Evolutionary conservation across 2,113 vertebrate species (phyloP).

Genomic region (Thomomys bottae): DNA sequence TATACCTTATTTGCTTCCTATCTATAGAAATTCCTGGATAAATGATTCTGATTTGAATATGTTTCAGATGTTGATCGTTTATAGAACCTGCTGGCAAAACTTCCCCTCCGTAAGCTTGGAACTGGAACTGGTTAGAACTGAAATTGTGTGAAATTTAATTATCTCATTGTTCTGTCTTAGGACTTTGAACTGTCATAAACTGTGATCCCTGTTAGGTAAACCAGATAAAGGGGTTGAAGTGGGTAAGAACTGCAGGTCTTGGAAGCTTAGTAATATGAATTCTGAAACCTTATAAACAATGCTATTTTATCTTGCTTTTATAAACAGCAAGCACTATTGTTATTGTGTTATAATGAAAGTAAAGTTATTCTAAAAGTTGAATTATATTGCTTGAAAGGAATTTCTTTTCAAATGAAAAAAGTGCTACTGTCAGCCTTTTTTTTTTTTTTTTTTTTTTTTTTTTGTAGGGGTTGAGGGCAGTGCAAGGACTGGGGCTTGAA

Average conservation of each 20-base stretch:
- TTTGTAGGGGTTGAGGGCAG: too few species aligned
- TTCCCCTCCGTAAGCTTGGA: slow-evolving; percentile 63
- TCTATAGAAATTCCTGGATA: slow-evolving; percentile 54
- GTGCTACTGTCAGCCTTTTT: not conserved
- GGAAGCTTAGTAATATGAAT: not conserved
- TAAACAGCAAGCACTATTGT: not conserved
- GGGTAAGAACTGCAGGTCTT: not conserved
- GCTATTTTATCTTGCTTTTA: slow-evolving; percentile 12
- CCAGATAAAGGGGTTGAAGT: not conserved
- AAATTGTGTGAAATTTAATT: slow-evolving; percentile 63
- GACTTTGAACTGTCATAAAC: slow-evolving; percentile 33
- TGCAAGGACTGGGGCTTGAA: too few species aligned
- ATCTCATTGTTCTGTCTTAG: slow-evolving; percentile 47
- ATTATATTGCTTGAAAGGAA: slow-evolving; percentile 4
- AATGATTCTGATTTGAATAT: slow-evolving; percentile 72
- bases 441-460: too few species aligned
- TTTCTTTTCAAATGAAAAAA: slow-evolving; percentile 39
- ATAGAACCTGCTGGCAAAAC: slow-evolving; percentile 61
- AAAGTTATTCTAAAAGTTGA: not conserved
- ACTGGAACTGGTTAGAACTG: slow-evolving; percentile 51
- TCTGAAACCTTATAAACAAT: not conserved
- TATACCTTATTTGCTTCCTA: slow-evolving; percentile 57
- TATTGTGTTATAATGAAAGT: not conserved
- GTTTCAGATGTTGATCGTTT: slow-evolving; percentile 70
- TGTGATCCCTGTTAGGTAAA: slow-evolving; percentile 11